phyloP scores from a whole-genome alignment of 2,797 vertebrate species.

The Tenualosa thibaudeaui region DNA sequence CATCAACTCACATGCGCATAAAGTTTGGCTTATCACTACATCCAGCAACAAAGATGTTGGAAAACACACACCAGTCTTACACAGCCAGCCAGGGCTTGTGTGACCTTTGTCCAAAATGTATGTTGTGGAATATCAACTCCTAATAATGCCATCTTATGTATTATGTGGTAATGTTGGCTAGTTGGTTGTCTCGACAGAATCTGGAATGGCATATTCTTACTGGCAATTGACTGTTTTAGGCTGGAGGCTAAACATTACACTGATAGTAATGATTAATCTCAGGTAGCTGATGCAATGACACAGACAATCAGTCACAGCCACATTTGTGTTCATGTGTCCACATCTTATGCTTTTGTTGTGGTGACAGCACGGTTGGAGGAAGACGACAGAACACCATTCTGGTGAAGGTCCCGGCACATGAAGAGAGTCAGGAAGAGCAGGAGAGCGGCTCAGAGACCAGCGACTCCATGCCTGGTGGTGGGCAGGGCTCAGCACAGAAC shows the following conservation, averaged over 20 bases:
- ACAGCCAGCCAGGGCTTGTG: neutral
- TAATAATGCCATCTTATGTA: too few relatives aligned
- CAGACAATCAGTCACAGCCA: too few relatives aligned
- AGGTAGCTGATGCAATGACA: neutral
- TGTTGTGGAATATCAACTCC: too few relatives aligned
- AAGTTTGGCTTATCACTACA: neutral
- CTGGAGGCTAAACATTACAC: neutral
- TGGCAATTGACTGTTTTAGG: neutral
- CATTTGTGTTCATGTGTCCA: too few relatives aligned
- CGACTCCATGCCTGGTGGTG: constrained; percentile 90
- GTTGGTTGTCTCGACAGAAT: too few relatives aligned
- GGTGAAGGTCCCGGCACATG: constrained; percentile 91
- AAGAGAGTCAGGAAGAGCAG: constrained; percentile 93
- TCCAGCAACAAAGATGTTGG: neutral
- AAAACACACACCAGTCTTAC: neutral
- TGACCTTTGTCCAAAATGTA: neutral
- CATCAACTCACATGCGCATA: neutral
- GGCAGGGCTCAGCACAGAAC: constrained; percentile 79
- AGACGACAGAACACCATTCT: constrained; percentile 97
- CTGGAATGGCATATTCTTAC: too few relatives aligned
- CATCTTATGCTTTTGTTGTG: constrained; percentile 33
- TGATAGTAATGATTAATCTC: neutral
- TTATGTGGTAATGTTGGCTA: too few relatives aligned
- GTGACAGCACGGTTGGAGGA: constrained; percentile 80
- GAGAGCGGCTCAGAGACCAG: constrained; percentile 97